Percentiles rank a stretch among this genome's conserved stretches.
These are phyloP conservation scores for Enoplolaimus lenunculus DNA, from an alignment of 2,888 invertebrate genomes.

Conservation along the genomic window DNA sequence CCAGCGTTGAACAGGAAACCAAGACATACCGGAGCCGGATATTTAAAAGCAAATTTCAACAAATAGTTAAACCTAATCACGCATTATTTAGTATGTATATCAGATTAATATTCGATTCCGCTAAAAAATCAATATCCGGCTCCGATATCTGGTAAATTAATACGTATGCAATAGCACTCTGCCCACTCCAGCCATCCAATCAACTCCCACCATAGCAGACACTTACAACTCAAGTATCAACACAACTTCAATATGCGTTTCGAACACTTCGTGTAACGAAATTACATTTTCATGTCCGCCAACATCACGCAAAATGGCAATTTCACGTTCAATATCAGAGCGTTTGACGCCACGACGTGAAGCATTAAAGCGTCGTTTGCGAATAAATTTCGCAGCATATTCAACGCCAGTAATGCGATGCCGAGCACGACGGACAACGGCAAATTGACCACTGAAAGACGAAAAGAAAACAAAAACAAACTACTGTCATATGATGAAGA, in stretches of 20 bases:
- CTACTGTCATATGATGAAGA: not conserved
- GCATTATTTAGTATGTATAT: too few relatives aligned
- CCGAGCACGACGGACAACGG: slow-evolving; percentile 51
- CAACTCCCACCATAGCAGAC: too few relatives aligned
- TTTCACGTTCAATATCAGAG: slow-evolving; percentile 52
- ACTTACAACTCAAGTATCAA: slow-evolving; percentile 51
- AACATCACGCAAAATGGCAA: slow-evolving; percentile 45
- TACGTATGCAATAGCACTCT: too few relatives aligned
- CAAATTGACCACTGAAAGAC: slow-evolving; percentile 52
- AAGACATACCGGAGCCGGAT: too few relatives aligned
- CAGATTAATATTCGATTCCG: too few relatives aligned
- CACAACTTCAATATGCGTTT: slow-evolving; percentile 51
- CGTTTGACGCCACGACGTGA: slow-evolving; percentile 49
- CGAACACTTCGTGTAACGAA: slow-evolving; percentile 52
- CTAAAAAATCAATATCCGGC: too few relatives aligned
- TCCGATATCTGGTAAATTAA: too few relatives aligned
- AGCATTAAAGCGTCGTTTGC: slow-evolving; percentile 49
- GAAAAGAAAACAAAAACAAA: too few relatives aligned
- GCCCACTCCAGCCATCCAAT: too few relatives aligned
- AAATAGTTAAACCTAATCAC: too few relatives aligned
- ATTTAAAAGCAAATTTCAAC: too few relatives aligned
- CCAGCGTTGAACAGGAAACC: too few relatives aligned
- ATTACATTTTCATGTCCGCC: slow-evolving; percentile 53
- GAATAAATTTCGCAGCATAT: slow-evolving; percentile 54
- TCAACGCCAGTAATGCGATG: slow-evolving; percentile 47